These are phyloP conservation scores for Tryphoninae sp. DNA, from an alignment of 2,888 invertebrate species.

Conservation along the genomic window DNA sequence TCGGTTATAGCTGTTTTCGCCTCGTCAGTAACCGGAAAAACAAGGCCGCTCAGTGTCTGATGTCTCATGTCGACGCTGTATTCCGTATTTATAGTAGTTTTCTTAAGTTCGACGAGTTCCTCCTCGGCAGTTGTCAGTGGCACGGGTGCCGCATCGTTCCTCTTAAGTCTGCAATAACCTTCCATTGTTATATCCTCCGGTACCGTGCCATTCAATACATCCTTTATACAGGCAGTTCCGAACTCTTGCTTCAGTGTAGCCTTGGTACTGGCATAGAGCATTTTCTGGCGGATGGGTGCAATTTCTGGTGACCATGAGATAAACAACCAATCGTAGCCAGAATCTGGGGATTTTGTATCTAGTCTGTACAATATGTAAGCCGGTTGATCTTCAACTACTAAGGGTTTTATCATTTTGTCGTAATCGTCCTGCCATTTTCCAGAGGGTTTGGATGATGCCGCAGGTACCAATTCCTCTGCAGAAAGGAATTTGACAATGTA, in stretches of 20 bases:
- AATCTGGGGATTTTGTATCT: conserved; percentile 88
- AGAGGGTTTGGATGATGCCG: conserved; percentile 86
- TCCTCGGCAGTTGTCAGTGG: conserved; percentile 95
- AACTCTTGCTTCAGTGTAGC: conserved; percentile 98
- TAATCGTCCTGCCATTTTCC: conserved; percentile 94
- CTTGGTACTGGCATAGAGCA: conserved; percentile 98
- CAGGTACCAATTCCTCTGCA: conserved; percentile 89
- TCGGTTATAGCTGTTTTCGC: conserved; percentile 89
- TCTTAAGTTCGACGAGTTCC: conserved; percentile 90
- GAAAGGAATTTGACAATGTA: conserved; percentile 63
- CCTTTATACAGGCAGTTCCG: conserved; percentile 95
- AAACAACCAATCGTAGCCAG: conserved; percentile 95
- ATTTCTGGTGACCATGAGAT: conserved; percentile 97
- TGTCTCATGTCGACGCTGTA: conserved; percentile 92
- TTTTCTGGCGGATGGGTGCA: conserved; percentile 95
- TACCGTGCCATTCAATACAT: conserved; percentile 95
- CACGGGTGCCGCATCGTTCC: conserved; percentile 90
- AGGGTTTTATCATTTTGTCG: conserved; percentile 87
- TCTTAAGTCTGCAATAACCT: conserved; percentile 91
- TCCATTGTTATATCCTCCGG: conserved; percentile 91
- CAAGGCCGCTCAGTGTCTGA: conserved; percentile 94
- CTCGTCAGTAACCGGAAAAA: conserved; percentile 93
- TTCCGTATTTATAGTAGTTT: conserved; percentile 86
- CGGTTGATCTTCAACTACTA: conserved; percentile 91
- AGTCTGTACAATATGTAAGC: conserved; percentile 93